These are phyloP conservation scores for Globodera ellingtonae DNA, from an alignment of 1,140 invertebrate genomes.

Conservation along the genomic window DNA sequence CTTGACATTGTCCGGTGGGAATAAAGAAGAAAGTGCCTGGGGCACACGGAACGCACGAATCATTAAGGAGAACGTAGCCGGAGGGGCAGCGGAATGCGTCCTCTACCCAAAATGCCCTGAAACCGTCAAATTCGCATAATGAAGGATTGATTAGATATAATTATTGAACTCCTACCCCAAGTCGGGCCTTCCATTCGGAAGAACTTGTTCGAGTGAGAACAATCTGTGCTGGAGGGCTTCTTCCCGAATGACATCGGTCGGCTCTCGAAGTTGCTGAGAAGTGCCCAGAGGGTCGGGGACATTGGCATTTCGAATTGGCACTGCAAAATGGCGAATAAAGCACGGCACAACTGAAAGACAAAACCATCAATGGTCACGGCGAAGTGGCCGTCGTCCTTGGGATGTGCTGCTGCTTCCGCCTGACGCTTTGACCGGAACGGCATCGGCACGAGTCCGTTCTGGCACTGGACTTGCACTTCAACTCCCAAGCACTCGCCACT, in stretches of 20 bases:
- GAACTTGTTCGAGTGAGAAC: constrained; percentile 62
- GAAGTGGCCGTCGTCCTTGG: constrained; percentile 2
- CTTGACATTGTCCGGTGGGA: constrained; percentile 73
- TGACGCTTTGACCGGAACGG: constrained; percentile 12
- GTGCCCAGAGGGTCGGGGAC: background rate
- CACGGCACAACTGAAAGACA: background rate
- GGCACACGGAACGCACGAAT: constrained; percentile 82
- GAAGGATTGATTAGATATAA: too few species aligned
- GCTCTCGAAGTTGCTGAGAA: constrained; percentile 22
- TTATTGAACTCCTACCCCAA: constrained; percentile 72
- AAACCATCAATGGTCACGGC: constrained; percentile 23
- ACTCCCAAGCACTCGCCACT: constrained; percentile 25
- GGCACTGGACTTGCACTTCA: constrained; percentile 34
- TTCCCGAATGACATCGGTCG: constrained; percentile 56
- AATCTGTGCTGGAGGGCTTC: constrained; percentile 54
- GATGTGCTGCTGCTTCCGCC: background rate
- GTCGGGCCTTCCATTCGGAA: constrained; percentile 90
- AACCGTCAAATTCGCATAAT: too few species aligned
- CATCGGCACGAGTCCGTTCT: background rate
- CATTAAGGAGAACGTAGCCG: constrained; percentile 18
- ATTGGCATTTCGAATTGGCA: background rate
- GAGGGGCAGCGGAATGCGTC: constrained; percentile 14
- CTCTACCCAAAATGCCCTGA: constrained; percentile 18
- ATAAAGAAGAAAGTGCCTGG: constrained; percentile 84
- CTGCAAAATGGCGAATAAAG: background rate